Percentiles rank a stretch among this genome's conserved stretches.
phyloP scores from a whole-genome alignment of 2,113 vertebrate species.

The Stomatorhinus ivindoensis region DNA sequence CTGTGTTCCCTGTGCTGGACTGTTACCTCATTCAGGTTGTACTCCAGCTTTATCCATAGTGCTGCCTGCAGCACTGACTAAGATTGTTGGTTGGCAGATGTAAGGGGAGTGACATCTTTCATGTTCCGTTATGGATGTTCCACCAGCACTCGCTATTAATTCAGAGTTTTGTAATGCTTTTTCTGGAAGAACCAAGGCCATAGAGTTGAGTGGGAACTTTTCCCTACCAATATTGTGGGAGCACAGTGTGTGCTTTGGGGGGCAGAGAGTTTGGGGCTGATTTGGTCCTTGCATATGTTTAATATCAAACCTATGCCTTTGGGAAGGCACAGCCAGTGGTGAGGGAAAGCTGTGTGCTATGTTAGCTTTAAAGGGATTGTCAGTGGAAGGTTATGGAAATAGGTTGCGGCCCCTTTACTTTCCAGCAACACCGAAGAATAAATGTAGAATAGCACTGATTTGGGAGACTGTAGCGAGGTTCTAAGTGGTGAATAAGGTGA shows the following conservation, averaged over 20 bases:
- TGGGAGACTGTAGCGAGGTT: not conserved
- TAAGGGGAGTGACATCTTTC: not conserved
- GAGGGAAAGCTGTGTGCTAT: not conserved
- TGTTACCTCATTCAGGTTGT: not conserved
- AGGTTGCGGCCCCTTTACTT: not conserved
- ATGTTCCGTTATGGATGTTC: not conserved
- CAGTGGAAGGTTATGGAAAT: not conserved
- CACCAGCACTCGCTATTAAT: not conserved
- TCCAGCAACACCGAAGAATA: not conserved
- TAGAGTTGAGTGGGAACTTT: not conserved
- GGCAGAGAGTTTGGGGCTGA: not conserved
- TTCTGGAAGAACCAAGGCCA: not conserved
- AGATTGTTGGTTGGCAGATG: not conserved
- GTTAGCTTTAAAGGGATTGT: not conserved
- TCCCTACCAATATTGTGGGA: not conserved
- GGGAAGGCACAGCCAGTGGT: not conserved
- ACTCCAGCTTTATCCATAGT: not conserved
- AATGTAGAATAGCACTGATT: not conserved
- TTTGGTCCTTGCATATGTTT: not conserved
- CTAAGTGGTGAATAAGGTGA: not conserved
- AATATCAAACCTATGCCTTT: not conserved
- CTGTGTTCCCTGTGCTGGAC: not conserved
- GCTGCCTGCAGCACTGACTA: not conserved
- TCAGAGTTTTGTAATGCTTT: not conserved
- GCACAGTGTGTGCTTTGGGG: not conserved